A percentile compares a stretch with the other conserved stretches of the same genome.
Conservation (phyloP, 2,888 invertebrate species). For the Chrysolina americana region DNA sequence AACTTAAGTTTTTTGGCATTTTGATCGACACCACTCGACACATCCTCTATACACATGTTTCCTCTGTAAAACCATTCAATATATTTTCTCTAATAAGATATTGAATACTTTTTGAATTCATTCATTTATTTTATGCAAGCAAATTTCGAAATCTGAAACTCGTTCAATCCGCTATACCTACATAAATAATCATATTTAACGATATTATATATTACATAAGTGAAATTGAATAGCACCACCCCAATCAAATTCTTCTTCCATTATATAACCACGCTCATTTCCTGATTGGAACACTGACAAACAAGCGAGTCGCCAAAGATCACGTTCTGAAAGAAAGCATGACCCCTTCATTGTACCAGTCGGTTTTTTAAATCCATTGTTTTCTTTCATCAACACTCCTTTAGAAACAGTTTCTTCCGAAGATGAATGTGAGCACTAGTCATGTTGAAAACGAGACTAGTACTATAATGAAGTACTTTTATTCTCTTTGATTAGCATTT, state of each 20-base stretch:
- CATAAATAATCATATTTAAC: not conserved
- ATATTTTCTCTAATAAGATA: too few species aligned
- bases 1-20: too few species aligned
- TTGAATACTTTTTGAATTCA: too few species aligned
- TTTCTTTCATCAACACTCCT: constrained; percentile 17
- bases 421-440: not conserved
- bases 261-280: constrained; percentile 10
- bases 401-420: not conserved
- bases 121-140: too few species aligned
- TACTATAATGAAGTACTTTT: constrained; percentile 12
- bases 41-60: too few species aligned
- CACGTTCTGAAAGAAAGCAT: constrained; percentile 20
- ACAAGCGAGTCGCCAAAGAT: constrained; percentile 13
- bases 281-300: constrained; percentile 12
- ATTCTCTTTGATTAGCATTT: not conserved
- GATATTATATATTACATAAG: not conserved
- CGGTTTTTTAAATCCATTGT: not conserved
- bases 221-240: not conserved
- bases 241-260: not conserved
- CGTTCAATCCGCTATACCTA: not conserved
- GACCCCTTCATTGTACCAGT: not conserved
- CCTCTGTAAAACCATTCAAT: too few species aligned
- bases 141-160: not conserved
- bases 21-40: too few species aligned
- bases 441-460: not conserved